Percentiles rank a stretch among this genome's conserved stretches.
phyloP scores from a whole-genome alignment of 2,113 vertebrate species.

The Spilogale gracilis region DNA sequence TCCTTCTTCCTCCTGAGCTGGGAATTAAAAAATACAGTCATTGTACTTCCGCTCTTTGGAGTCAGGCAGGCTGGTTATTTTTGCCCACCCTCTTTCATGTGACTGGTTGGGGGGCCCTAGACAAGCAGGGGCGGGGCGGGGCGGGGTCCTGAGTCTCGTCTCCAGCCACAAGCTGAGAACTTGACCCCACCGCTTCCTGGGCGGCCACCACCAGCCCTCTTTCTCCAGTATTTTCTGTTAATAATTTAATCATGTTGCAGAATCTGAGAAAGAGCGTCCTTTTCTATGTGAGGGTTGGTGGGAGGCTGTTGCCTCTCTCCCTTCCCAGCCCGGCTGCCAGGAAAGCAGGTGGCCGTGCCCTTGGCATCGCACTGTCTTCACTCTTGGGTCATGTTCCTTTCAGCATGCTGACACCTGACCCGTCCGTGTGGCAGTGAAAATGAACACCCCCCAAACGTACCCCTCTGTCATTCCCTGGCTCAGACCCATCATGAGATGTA shows the following conservation, averaged over 20 bases:
- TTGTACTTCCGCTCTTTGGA: background rate
- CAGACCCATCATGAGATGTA: background rate
- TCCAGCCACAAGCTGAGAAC: background rate
- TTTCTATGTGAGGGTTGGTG: background rate
- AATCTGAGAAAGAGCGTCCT: background rate
- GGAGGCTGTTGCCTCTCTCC: background rate
- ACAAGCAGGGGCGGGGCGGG: background rate
- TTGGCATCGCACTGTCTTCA: background rate
- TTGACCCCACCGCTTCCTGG: fast-evolving
- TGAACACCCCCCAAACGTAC: background rate
- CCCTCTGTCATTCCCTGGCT: background rate
- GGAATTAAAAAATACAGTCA: background rate
- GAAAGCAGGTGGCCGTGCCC: background rate
- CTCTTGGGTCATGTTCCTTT: background rate
- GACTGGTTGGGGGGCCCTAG: background rate
- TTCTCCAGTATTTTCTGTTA: background rate
- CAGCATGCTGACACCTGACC: background rate
- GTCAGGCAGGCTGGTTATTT: background rate
- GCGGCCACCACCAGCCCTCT: fast-evolving
- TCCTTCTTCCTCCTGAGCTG: background rate
- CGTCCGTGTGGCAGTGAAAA: too few species aligned
- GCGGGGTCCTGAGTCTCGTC: background rate
- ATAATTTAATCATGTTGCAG: background rate
- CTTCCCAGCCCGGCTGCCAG: background rate
- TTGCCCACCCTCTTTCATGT: background rate